Evolutionary conservation across 53 echinoderm and acorn worm genomes (phyloP), one percentile per base, ranked within the genome.

Genomic region (Holothuria scabra): DNA sequence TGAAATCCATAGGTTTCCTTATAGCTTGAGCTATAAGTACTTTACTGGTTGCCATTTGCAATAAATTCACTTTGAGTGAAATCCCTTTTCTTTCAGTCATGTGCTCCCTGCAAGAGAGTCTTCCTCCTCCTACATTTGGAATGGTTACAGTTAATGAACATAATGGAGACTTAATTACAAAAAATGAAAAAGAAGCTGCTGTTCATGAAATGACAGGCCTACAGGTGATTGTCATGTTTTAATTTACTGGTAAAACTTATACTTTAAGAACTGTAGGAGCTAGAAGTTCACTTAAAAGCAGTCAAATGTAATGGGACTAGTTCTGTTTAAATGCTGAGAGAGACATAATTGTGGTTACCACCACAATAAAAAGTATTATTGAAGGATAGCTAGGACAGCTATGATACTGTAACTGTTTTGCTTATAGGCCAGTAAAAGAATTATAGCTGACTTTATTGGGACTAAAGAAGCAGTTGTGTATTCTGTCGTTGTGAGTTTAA

Each of bases 91-190:
- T 70, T 70, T 16, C 70, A 78, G 78, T 46, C 22, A 95, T 91
- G 92, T 91, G 91, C 49, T 89, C 95, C 30, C 67, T 95, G 38
- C 64, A 87, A 49, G 95, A 95, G 55, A 74, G 92, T 33, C 85
- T 88, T 22, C 75, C 86, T 46, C 95, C 95, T 1, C 93, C 95
- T 46, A 59, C 74, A 28, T 86, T 90, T 29, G 91, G 89, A 29
- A 67, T 74, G 70, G 92, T 94, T 14, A 94, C 94, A 9, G 86
- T 92, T 12, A 86, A 89, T 68, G 97, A 97, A 79, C 62, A 85
- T 32, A 92, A 97, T 82, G 89, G 94, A 19, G 94, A 97, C 35
- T 85, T 97, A 55, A 67, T 92, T 44, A 87, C 86, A 32, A 78
- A 30, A 30, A 65, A 3, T 18, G 68, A 74, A 57, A 88, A 60